These are phyloP conservation scores for Neocrepidodera transversa DNA, from an alignment of 2,888 invertebrate species.

Conservation along the genomic window DNA sequence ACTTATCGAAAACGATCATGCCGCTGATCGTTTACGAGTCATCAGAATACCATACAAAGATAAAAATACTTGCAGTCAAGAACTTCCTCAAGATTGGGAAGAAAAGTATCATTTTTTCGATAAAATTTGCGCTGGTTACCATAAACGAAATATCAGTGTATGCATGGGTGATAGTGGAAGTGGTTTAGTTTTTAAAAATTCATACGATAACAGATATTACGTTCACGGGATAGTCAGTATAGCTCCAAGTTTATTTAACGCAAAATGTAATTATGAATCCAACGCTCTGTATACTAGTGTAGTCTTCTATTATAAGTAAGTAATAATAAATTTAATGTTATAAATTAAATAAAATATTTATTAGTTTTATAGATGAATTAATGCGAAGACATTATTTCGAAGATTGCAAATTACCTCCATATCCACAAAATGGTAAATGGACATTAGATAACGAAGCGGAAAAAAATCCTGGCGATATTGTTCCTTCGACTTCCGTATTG, in stretches of 20 bases:
- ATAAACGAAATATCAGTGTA: slow-evolving; percentile 29
- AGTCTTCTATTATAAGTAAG: slow-evolving; percentile 28
- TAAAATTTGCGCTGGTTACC: slow-evolving; percentile 39
- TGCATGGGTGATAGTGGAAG: slow-evolving; percentile 39
- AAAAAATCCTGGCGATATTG: slow-evolving; percentile 28
- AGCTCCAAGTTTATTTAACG: slow-evolving; percentile 22
- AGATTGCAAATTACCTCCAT: slow-evolving; percentile 36
- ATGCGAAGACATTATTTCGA: slow-evolving; percentile 28
- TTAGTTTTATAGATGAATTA: slow-evolving; percentile 31
- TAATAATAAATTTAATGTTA: background rate
- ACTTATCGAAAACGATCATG: slow-evolving; percentile 22
- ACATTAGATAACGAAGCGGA: slow-evolving; percentile 12
- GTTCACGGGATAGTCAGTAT: slow-evolving; percentile 38
- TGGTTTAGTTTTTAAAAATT: slow-evolving; percentile 34
- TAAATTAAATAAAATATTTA: background rate
- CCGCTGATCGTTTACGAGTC: slow-evolving; percentile 31
- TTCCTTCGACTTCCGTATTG: slow-evolving; percentile 22
- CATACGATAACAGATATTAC: slow-evolving; percentile 37
- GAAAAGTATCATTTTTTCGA: slow-evolving; percentile 34
- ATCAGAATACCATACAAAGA: slow-evolving; percentile 37
- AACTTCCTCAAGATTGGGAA: slow-evolving; percentile 33
- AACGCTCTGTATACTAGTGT: slow-evolving; percentile 37
- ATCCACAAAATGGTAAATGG: slow-evolving; percentile 35
- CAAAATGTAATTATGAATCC: slow-evolving; percentile 32
- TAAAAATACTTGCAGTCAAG: slow-evolving; percentile 28